Conservation (phyloP, 2,888 invertebrate genomes). For the Drosophila austrosaltans region DNA sequence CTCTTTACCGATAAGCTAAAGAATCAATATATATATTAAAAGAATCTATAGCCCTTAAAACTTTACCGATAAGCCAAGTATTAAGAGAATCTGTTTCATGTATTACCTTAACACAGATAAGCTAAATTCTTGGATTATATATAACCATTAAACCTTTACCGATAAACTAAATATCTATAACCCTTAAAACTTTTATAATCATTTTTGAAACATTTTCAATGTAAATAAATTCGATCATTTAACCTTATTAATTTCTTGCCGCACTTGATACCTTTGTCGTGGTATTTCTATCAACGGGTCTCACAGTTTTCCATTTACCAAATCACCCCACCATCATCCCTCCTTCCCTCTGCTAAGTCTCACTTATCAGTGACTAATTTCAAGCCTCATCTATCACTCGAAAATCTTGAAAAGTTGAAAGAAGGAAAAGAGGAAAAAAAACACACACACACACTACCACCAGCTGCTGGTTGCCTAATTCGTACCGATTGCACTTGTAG, state of each 20-base stretch:
- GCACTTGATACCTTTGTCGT: slow-evolving; percentile 1
- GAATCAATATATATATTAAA: too few species aligned
- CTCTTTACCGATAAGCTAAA: too few species aligned
- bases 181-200: too few species aligned
- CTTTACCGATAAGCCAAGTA: too few species aligned
- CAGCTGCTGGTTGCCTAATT: slow-evolving; percentile 10
- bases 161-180: too few species aligned
- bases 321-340: background rate
- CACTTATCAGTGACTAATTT: slow-evolving; percentile 19
- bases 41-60: too few species aligned
- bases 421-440: background rate
- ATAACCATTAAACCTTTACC: too few species aligned
- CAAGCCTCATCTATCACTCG: slow-evolving; percentile 2
- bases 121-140: too few species aligned
- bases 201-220: too few species aligned
- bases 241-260: background rate
- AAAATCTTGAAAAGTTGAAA: background rate
- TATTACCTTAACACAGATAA: too few species aligned
- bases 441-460: background rate
- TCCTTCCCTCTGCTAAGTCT: background rate
- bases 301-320: background rate
- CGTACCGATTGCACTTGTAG: slow-evolving; percentile 12
- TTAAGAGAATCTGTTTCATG: too few species aligned
- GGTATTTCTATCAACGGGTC: background rate
- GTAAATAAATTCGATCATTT: background rate